These are phyloP conservation scores for Hydrophis major DNA, from an alignment of 2,797 vertebrate species.

Conservation along the genomic window DNA sequence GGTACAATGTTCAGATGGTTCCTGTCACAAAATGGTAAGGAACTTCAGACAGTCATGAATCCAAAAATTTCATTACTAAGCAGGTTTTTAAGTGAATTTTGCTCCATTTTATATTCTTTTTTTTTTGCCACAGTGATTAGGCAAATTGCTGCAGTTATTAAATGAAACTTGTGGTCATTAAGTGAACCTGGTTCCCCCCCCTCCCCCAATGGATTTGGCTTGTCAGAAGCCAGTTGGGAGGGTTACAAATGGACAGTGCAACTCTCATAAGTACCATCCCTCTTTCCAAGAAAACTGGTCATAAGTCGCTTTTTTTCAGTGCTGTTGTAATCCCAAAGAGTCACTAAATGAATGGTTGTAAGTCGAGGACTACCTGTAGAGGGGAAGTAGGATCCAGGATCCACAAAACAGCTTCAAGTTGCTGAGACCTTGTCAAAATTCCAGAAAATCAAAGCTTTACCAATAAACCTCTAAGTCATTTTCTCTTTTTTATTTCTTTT, in stretches of 20 bases:
- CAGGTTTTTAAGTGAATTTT: too few species aligned
- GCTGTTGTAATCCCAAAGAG: neutral
- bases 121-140: too few species aligned
- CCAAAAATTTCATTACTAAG: neutral
- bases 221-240: neutral
- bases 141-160: too few species aligned
- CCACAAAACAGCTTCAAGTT: neutral
- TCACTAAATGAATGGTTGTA: neutral
- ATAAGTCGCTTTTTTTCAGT: neutral
- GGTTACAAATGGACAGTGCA: neutral
- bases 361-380: neutral
- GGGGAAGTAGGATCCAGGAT: neutral
- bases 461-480: neutral
- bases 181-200: neutral
- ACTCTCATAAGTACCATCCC: neutral
- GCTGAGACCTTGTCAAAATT: neutral
- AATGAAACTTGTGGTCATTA: neutral
- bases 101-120: too few species aligned
- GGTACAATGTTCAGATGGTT: neutral
- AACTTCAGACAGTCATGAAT: neutral
- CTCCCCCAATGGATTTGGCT: neutral
- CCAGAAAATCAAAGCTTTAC: neutral
- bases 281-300: neutral
- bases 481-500: neutral
- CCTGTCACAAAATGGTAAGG: neutral